These are phyloP conservation scores for Drosophila insularis DNA, from an alignment of 1,140 invertebrate species.

Conservation along the genomic window DNA sequence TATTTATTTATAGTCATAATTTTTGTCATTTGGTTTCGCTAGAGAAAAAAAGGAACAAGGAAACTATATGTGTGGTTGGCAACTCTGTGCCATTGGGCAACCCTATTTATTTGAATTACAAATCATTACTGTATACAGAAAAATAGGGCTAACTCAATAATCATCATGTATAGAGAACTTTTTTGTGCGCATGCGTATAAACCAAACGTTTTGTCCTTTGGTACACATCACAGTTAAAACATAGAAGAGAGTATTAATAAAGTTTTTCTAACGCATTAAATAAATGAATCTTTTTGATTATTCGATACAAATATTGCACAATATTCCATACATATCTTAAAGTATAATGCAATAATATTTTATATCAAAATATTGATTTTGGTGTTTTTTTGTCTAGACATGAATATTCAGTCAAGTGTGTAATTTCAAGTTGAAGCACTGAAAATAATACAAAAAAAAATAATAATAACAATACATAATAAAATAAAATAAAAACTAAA, in stretches of 20 bases:
- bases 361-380: conserved; percentile 59
- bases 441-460: conserved; percentile 46
- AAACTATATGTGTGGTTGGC: neutral
- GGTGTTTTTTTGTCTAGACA: conserved; percentile 42
- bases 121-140: conserved; percentile 71
- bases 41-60: neutral
- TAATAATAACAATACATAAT: conserved; percentile 37
- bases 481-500: conserved; percentile 32
- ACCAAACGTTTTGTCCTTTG: conserved; percentile 59
- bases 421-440: conserved; percentile 45
- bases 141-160: conserved; percentile 78
- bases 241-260: conserved; percentile 66
- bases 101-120: conserved; percentile 49
- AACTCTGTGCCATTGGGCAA: conserved; percentile 41
- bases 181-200: conserved; percentile 69
- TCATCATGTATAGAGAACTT: conserved; percentile 75
- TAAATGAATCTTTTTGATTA: conserved; percentile 46
- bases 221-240: conserved; percentile 70
- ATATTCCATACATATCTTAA: conserved; percentile 70
- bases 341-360: conserved; percentile 63
- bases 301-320: conserved; percentile 47
- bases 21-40: neutral
- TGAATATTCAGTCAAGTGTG: conserved; percentile 56
- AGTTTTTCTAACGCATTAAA: conserved; percentile 56
- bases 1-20: neutral